phyloP scores from a whole-genome alignment of 2,888 invertebrate species.

The Stomorhina lunata region DNA sequence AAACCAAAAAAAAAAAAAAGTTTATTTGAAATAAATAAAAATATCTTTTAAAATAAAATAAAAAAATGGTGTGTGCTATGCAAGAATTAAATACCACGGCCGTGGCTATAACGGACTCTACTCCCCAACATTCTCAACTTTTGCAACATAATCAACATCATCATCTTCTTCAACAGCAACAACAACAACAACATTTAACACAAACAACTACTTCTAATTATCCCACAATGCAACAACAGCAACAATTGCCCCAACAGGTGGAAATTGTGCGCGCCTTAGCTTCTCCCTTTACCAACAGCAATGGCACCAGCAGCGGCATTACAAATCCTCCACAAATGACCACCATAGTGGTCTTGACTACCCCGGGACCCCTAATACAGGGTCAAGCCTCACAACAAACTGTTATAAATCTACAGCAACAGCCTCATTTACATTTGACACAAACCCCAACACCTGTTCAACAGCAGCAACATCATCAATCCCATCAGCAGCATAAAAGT shows the following conservation, averaged over 20 bases:
- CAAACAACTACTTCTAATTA: conserved; percentile 59
- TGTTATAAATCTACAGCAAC: conserved; percentile 73
- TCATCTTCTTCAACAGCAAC: conserved; percentile 60
- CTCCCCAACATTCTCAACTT: conserved; percentile 70
- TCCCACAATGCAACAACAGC: conserved; percentile 61
- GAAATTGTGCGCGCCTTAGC: too few species aligned
- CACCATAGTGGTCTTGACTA: conserved; percentile 74
- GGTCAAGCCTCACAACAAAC: too few species aligned
- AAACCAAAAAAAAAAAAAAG: conserved; percentile 72
- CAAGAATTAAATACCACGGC: conserved; percentile 73
- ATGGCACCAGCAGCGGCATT: too few species aligned
- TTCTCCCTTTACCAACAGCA: too few species aligned
- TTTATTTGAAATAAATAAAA: conserved; percentile 30
- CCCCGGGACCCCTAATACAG: conserved; percentile 63
- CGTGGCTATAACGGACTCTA: conserved; percentile 66
- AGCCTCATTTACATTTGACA: conserved; percentile 68
- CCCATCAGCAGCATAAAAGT: conserved; percentile 73
- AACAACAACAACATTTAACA: conserved; percentile 60
- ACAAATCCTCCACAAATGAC: conserved; percentile 70
- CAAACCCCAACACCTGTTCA: too few species aligned
- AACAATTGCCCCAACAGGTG: conserved; percentile 56
- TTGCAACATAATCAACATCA: conserved; percentile 61
- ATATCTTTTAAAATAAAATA: conserved; percentile 42
- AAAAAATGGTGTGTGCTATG: conserved; percentile 80
- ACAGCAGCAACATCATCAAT: conserved; percentile 67